phyloP scores from a whole-genome alignment of 2,888 invertebrate species.

The Luffia ferchaultella region DNA sequence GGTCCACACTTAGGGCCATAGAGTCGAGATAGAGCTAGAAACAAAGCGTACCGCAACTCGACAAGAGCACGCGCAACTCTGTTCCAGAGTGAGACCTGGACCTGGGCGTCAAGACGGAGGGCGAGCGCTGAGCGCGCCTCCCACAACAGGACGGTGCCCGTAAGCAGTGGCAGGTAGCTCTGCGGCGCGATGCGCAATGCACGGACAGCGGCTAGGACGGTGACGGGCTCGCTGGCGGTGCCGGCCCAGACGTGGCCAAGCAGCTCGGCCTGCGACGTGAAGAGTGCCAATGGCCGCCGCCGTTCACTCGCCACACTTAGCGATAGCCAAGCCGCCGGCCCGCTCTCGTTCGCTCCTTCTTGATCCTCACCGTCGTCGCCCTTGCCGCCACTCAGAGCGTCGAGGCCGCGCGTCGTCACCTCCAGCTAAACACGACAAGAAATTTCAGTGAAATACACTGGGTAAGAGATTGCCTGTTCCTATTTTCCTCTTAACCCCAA shows the following conservation, averaged over 20 bases:
- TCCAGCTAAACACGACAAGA: background rate
- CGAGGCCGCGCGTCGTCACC: background rate
- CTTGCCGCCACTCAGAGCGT: background rate
- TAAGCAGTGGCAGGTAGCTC: background rate
- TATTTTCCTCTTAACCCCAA: no score
- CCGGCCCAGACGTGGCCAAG: constrained; percentile 3
- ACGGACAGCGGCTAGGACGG: background rate
- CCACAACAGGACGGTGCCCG: background rate
- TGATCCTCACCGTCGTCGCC: constrained; percentile 8
- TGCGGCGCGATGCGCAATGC: background rate
- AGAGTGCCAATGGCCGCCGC: constrained; percentile 14
- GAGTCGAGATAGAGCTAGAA: background rate
- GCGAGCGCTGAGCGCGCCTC: constrained; percentile 5
- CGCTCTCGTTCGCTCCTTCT: constrained; percentile 19
- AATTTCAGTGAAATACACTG: no score
- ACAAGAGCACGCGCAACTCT: constrained; percentile 23
- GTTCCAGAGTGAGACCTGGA: constrained; percentile 25
- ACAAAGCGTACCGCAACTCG: background rate
- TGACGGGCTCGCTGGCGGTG: background rate
- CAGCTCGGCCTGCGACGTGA: background rate
- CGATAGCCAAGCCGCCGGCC: constrained; percentile 25
- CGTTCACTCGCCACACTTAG: constrained; percentile 30
- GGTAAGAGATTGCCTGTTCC: no score
- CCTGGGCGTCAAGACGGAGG: constrained; percentile 23
- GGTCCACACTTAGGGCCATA: background rate